Percentiles rank a stretch among this genome's conserved stretches.
These are phyloP conservation scores for Siphlonurus alternatus DNA, from an alignment of 2,888 invertebrate genomes.

Conservation along the genomic window DNA sequence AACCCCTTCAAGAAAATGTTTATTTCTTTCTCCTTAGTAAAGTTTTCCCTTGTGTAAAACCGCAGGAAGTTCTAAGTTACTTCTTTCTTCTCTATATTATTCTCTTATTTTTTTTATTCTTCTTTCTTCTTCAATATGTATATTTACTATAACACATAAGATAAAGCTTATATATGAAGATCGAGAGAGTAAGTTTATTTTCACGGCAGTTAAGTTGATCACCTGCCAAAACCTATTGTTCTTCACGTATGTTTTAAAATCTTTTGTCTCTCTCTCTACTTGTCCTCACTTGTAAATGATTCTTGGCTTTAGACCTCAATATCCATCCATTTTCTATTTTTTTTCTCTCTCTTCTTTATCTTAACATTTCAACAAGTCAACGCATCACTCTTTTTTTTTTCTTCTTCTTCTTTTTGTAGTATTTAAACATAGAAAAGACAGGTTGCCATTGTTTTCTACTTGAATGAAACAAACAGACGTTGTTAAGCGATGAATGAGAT, in stretches of 20 bases:
- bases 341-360: background rate
- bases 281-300: background rate
- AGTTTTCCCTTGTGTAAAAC: too few species aligned
- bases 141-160: background rate
- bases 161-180: background rate
- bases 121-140: too few species aligned
- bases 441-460: background rate
- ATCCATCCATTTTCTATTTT: background rate
- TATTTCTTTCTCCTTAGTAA: too few species aligned
- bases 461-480: background rate
- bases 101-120: too few species aligned
- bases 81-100: too few species aligned
- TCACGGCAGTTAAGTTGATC: background rate
- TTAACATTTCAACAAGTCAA: background rate
- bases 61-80: background rate
- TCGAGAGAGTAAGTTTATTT: background rate
- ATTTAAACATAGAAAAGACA: background rate
- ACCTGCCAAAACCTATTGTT: conserved; percentile 3
- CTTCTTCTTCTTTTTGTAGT: background rate
- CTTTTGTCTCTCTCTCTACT: background rate
- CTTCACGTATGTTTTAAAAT: background rate
- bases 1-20: too few species aligned
- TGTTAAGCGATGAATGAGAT: background rate
- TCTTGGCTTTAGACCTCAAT: background rate
- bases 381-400: too few species aligned